Percentiles rank a stretch among this genome's conserved stretches.
Conservation (phyloP, 1,140 invertebrate species). For the Amyelois transitella region DNA sequence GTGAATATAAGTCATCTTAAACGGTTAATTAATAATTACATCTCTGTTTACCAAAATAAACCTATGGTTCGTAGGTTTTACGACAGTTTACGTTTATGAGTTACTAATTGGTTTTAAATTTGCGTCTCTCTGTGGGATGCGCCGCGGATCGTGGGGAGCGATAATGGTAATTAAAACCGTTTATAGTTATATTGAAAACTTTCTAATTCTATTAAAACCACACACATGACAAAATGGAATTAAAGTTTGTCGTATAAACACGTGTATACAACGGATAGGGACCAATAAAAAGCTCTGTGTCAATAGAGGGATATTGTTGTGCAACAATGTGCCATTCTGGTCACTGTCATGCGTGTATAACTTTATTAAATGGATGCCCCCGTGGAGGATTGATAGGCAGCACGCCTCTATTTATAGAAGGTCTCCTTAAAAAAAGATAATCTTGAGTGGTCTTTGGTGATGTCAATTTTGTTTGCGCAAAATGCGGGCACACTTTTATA, state of each 20-base stretch:
- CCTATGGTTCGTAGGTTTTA: constrained; percentile 13
- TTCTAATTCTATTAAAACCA: constrained; percentile 23
- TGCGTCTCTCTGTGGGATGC: constrained; percentile 39
- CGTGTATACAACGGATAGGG: constrained; percentile 30
- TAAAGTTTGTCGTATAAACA: constrained; percentile 13
- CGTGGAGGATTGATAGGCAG: constrained; percentile 55
- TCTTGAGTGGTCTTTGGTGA: constrained; percentile 8
- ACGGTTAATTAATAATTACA: constrained; percentile 31
- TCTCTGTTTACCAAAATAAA: constrained; percentile 3
- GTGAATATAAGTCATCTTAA: constrained; percentile 30
- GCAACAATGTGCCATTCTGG: constrained; percentile 48
- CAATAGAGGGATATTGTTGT: constrained; percentile 54
- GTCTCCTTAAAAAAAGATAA: background rate
- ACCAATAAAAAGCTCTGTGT: constrained; percentile 60
- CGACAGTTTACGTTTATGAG: constrained; percentile 26
- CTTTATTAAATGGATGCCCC: constrained; percentile 50
- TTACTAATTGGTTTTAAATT: constrained; percentile 46
- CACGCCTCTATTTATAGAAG: constrained; percentile 5
- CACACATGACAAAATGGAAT: background rate
- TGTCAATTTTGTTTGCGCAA: background rate
- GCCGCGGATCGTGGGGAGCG: constrained; percentile 34
- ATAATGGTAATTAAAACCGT: constrained; percentile 24
- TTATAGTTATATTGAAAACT: constrained; percentile 25
- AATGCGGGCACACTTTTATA: background rate
- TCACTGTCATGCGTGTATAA: constrained; percentile 56